Conservation (phyloP, 2,888 invertebrate genomes). For the Perithous albicinctus region DNA sequence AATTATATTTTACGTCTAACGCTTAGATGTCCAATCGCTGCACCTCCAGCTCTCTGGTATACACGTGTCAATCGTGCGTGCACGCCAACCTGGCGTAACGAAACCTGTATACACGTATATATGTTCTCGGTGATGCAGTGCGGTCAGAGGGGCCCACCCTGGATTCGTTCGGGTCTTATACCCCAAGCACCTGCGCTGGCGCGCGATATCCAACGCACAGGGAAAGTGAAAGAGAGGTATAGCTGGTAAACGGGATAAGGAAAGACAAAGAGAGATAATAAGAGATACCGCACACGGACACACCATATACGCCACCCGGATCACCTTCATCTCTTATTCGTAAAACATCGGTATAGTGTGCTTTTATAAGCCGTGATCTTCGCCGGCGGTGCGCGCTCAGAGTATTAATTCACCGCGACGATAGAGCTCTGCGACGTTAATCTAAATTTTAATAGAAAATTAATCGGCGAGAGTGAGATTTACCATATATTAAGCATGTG, state of each 20-base stretch:
- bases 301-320: constrained; percentile 14
- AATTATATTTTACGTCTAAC: not conserved
- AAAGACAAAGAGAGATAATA: constrained; percentile 31
- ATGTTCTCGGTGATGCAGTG: not conserved
- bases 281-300: constrained; percentile 41
- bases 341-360: constrained; percentile 40
- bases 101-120: constrained; percentile 34
- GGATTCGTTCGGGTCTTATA: constrained; percentile 34
- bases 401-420: constrained; percentile 58
- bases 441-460: constrained; percentile 69
- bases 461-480: constrained; percentile 49
- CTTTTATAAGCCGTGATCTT: constrained; percentile 24
- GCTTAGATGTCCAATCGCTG: not conserved
- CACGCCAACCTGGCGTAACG: constrained; percentile 31
- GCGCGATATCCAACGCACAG: not conserved
- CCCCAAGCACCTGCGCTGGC: constrained; percentile 46
- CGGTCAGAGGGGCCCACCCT: constrained; percentile 31
- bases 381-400: constrained; percentile 39
- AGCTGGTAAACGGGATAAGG: constrained; percentile 13
- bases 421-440: constrained; percentile 55
- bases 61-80: constrained; percentile 4
- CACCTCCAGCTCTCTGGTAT: not conserved
- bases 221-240: constrained; percentile 11
- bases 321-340: constrained; percentile 28
- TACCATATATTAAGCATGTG: not conserved